phyloP scores from a whole-genome alignment of 2,113 vertebrate genomes.

The Genyomyrus donnyi region DNA sequence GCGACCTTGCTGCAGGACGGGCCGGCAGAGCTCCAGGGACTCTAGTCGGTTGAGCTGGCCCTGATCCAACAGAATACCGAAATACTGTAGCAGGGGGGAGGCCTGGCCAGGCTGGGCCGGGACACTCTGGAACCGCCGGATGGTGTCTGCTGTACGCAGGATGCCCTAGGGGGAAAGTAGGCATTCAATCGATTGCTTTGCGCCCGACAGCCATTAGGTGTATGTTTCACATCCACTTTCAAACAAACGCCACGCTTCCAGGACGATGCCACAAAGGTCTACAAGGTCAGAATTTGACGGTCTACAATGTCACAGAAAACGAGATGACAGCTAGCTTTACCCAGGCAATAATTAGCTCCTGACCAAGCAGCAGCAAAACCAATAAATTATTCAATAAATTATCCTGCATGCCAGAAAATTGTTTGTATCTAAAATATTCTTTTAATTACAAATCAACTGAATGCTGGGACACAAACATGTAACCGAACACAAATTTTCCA shows the following conservation, averaged over 20 bases:
- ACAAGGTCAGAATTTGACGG: background rate
- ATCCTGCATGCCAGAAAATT: background rate
- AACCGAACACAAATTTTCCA: background rate
- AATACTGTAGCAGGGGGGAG: slow-evolving; percentile 84
- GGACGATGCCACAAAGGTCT: background rate
- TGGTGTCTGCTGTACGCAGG: slow-evolving; percentile 78
- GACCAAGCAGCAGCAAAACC: background rate
- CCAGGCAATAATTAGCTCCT: background rate
- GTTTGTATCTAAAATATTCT: background rate
- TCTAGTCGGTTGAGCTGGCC: slow-evolving; percentile 87
- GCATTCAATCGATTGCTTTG: background rate
- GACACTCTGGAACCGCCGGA: slow-evolving; percentile 80
- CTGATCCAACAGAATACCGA: slow-evolving; percentile 83
- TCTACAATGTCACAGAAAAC: background rate
- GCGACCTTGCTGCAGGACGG: slow-evolving; percentile 80
- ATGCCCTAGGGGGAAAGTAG: slow-evolving; percentile 60
- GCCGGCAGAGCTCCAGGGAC: slow-evolving; percentile 82
- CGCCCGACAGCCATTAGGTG: background rate
- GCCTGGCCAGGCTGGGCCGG: slow-evolving; percentile 79
- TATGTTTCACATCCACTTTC: background rate
- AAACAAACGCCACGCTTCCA: background rate
- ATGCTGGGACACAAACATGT: background rate
- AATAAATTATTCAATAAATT: background rate
- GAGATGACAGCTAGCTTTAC: background rate
- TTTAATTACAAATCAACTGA: background rate